phyloP scores from a whole-genome alignment of 1,140 invertebrate genomes.

The Chironomus striatipennis region DNA sequence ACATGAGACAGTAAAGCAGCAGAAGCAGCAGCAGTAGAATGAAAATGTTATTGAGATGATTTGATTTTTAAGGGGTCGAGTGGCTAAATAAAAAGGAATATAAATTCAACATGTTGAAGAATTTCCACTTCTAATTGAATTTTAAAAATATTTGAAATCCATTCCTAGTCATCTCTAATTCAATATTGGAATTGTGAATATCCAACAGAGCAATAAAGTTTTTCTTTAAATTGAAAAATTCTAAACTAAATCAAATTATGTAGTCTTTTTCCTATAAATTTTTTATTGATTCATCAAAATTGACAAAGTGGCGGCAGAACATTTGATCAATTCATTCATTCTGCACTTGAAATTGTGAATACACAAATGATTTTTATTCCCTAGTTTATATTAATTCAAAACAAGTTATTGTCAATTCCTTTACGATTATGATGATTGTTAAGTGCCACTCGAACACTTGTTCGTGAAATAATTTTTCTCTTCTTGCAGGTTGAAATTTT shows the following conservation, averaged over 20 bases:
- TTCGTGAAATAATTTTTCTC: not conserved
- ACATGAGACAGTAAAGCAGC: slow-evolving; percentile 1
- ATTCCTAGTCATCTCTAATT: not conserved
- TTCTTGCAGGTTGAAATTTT: too few relatives aligned
- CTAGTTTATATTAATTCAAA: too few relatives aligned
- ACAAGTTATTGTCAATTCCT: too few relatives aligned
- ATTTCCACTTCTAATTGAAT: not conserved
- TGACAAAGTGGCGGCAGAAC: not conserved
- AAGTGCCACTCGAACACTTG: slow-evolving; percentile 16
- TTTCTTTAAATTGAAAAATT: slow-evolving; percentile 5
- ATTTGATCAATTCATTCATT: slow-evolving; percentile 1
- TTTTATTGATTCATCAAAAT: not conserved
- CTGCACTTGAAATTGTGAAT: not conserved
- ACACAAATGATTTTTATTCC: not conserved
- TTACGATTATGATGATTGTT: not conserved
- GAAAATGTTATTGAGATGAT: not conserved
- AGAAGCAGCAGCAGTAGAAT: not conserved
- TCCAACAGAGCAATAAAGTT: not conserved
- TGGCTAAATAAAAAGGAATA: not conserved
- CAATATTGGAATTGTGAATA: not conserved
- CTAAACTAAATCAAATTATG: slow-evolving; percentile 16
- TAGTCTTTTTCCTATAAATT: not conserved
- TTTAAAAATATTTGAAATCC: not conserved
- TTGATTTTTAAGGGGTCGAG: not conserved
- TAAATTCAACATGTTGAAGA: not conserved